Evolutionary conservation across 1,140 invertebrate genomes (phyloP), one percentile per base, ranked within the genome.

Genomic region (Micrasema minimum): DNA sequence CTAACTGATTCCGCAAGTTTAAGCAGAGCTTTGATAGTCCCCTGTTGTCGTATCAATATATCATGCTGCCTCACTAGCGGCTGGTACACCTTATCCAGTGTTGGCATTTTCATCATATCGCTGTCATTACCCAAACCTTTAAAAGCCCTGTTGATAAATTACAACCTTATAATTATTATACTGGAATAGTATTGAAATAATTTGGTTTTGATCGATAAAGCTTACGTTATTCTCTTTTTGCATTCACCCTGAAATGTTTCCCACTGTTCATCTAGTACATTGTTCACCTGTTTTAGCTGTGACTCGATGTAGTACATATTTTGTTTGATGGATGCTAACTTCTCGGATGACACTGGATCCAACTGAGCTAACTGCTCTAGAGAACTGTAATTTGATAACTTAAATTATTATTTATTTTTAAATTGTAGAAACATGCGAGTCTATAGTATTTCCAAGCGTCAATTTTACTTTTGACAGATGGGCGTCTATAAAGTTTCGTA

Each of bases 11-110:
- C 74, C 4, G 67, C 31, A 0, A 80, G 78, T 22, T 80, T 81
- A 43, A 82, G 83, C 6, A 88, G 78, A 7, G 79, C 79, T 53
- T 83, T 82, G 1, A 88, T 77, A 4, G 83, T 76, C 0, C 74
- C 76, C 11, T 78, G 75, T 65, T 90, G 88, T 51, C 86, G 81
- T 14, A 84, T 81, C 2, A 89, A 74, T 12, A 88, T 84, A 61
- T 89, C 88, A 72, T 87, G 87, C 41, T 91, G 88, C 35, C 84
- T 85, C 9, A 89, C 86, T 69, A 91, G 82, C 0, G 88, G 85
- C 77, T 90, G 88, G 78, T 90, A 91, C 3, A 91, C 87, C 23
- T 87, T 85, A 77, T 91, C 90, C 70, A 91, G 76, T 1, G 86
- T 88, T 1, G 87, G 87, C 72, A 89, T 87, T 75, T 82, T 82